Percentiles rank a stretch among this genome's conserved stretches.
Conservation (phyloP, 2,888 invertebrate genomes). For the Sialis lutaria region DNA sequence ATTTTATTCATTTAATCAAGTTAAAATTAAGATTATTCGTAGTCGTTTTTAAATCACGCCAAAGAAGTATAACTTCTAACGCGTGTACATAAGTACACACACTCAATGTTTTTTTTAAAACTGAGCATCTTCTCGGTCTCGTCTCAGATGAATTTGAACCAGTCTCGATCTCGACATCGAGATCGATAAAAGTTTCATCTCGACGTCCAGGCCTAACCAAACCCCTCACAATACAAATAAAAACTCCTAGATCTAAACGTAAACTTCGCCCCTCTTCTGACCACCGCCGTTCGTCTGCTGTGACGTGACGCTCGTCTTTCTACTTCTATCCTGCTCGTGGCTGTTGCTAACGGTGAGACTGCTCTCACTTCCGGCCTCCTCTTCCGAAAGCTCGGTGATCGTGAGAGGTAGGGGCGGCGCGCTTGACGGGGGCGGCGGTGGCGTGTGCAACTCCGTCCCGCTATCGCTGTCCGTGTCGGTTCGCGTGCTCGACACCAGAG, state of each 20-base stretch:
- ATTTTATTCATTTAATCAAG: too few species aligned
- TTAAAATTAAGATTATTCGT: too few species aligned
- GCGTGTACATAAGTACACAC: too few species aligned
- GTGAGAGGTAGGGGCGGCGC: constrained; percentile 15
- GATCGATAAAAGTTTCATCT: too few species aligned
- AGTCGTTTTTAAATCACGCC: too few species aligned
- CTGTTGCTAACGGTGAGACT: constrained; percentile 9
- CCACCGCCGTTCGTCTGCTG: constrained; percentile 15
- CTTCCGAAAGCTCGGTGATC: constrained; percentile 14
- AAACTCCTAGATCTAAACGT: constrained; percentile 24
- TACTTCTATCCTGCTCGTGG: constrained; percentile 14
- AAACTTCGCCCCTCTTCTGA: constrained; percentile 33
- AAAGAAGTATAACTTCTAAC: too few species aligned
- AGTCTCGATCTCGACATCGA: too few species aligned
- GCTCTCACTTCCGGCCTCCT: constrained; percentile 11
- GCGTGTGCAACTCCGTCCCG: constrained; percentile 17
- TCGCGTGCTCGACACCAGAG: constrained; percentile 22
- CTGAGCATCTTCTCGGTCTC: too few species aligned
- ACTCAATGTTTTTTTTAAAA: too few species aligned
- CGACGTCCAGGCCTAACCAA: too few species aligned
- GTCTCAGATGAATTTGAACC: too few species aligned
- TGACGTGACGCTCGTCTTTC: constrained; percentile 28
- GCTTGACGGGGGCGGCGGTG: constrained; percentile 19
- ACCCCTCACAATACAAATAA: too few species aligned
- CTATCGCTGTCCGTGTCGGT: constrained; percentile 20